A percentile compares a stretch with the other conserved stretches of the same genome.
Evolutionary conservation across 2,113 vertebrate species (phyloP).

Genomic region (Myiopsitta monachus): DNA sequence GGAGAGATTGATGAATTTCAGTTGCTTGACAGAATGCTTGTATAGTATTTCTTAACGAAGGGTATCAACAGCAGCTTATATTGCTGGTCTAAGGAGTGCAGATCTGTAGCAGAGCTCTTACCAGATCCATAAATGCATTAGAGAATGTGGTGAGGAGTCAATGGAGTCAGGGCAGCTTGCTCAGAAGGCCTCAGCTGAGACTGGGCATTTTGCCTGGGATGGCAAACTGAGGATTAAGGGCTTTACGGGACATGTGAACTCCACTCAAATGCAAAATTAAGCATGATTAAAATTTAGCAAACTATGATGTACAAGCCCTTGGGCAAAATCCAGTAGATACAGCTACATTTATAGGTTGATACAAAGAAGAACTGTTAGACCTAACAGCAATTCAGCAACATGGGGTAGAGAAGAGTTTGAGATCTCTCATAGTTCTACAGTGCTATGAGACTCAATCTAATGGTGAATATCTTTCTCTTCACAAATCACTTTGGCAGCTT

Average conservation of each 20-base stretch:
- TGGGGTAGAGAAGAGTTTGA: background rate
- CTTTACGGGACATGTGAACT: slow-evolving; percentile 70
- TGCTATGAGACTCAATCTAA: accelerated
- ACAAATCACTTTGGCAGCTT: background rate
- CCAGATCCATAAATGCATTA: slow-evolving; percentile 63
- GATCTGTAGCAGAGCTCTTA: slow-evolving; percentile 47
- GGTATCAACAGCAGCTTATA: slow-evolving; percentile 14
- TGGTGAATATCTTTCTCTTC: background rate
- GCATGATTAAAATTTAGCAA: slow-evolving; percentile 74
- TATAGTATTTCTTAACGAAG: background rate
- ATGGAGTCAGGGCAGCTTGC: slow-evolving; percentile 50
- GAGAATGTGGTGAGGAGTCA: slow-evolving; percentile 11
- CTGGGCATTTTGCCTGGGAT: slow-evolving; percentile 66
- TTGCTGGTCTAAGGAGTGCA: background rate
- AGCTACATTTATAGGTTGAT: slow-evolving; percentile 54
- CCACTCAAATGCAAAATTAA: slow-evolving; percentile 73
- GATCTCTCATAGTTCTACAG: background rate
- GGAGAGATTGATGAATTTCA: slow-evolving; percentile 31
- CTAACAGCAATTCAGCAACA: slow-evolving; percentile 29
- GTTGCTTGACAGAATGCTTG: slow-evolving; percentile 25
- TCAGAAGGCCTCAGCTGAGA: slow-evolving; percentile 32
- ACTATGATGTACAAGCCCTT: slow-evolving; percentile 50
- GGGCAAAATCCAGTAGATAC: slow-evolving; percentile 53
- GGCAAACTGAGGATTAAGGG: slow-evolving; percentile 68
- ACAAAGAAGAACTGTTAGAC: slow-evolving; percentile 57